Conservation (phyloP, 2,113 vertebrate species). For the Xenotilapia caudafasciata region DNA sequence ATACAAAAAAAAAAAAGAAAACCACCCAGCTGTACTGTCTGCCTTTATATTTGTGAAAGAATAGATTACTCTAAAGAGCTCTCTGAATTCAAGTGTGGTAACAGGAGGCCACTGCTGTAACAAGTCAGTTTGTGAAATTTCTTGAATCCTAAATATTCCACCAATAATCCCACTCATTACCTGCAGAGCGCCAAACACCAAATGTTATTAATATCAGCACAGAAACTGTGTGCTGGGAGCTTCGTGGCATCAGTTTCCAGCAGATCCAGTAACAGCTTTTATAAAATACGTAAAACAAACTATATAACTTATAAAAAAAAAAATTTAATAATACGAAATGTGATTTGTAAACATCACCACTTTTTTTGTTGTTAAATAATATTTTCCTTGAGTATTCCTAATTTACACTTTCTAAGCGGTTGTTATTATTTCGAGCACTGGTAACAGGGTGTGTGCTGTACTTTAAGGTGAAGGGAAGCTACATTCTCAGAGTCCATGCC, state of each 20-base stretch:
- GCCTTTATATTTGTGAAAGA: not conserved
- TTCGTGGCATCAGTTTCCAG: not conserved
- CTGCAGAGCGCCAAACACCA: not conserved
- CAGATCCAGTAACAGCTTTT: not conserved
- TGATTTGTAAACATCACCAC: not conserved
- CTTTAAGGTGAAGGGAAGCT: not conserved
- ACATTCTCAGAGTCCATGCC: not conserved
- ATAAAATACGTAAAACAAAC: not conserved
- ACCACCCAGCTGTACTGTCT: not conserved
- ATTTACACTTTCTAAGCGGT: not conserved
- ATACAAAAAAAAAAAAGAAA: not conserved
- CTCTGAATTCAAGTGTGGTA: not conserved
- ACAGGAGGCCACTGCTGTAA: not conserved
- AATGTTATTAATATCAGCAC: not conserved
- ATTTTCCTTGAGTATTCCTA: not conserved
- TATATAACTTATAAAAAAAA: not conserved
- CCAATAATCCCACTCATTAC: not conserved
- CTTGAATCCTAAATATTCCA: not conserved
- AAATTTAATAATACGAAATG: accelerated
- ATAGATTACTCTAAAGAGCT: not conserved
- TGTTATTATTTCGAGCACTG: not conserved
- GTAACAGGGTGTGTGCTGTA: not conserved
- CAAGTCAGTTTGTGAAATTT: not conserved
- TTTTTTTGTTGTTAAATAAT: not conserved
- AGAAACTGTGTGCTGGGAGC: not conserved